Base-by-base conservation (phyloP, 2,888 invertebrate genomes). In the Drosophila buzzatii region DNA sequence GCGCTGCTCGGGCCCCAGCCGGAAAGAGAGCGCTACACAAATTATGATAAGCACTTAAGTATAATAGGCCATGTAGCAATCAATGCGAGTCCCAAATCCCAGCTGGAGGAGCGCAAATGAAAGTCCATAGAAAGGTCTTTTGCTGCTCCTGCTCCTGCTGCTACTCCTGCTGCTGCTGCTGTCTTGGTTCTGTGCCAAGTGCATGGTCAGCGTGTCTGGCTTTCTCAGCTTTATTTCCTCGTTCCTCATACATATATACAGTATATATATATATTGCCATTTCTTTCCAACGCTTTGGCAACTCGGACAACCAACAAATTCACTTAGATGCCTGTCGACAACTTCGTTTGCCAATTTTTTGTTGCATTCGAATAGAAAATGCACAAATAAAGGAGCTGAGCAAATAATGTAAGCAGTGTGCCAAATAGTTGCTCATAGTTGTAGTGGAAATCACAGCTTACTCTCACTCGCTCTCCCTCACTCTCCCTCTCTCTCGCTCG, bases 21-120 rank as follows among this genome's bases (percentile, higher is more conserved):
- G 58, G 61, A 68, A 68, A 47, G 58, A 44, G 47, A 58, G 51
- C 44, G 39, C 76, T 56, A 56, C 72, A 73, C 74, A 88, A 86
- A 89, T 90, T 88, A 86, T 86, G 88, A 89, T 88, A 89, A 86
- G 88, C 88, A 85, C 81, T 85, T 89, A 75, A 79, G 76, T 61
- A 88, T 88, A 82, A 89, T 85, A 88, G 85, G 75, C 79, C 71
- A 77, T 77, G 75, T 76, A 62, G 76, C 79, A 86, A 88, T 86
- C 88, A 89, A 85, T 82, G 76, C 68, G 70, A 72, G 14, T 75
- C 56, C 59, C 72, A 61, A 71, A 35, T 68, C 81, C 81, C 78
- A 72, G 51, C 42, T 70, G 84, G 44, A 65, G 47, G 41, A 52
- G 56, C 39, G 53, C 66, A 77, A 74, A 70, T 64, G 70, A 76